phyloP scores from a whole-genome alignment of 2,888 invertebrate genomes.

The Zonitis immaculata region DNA sequence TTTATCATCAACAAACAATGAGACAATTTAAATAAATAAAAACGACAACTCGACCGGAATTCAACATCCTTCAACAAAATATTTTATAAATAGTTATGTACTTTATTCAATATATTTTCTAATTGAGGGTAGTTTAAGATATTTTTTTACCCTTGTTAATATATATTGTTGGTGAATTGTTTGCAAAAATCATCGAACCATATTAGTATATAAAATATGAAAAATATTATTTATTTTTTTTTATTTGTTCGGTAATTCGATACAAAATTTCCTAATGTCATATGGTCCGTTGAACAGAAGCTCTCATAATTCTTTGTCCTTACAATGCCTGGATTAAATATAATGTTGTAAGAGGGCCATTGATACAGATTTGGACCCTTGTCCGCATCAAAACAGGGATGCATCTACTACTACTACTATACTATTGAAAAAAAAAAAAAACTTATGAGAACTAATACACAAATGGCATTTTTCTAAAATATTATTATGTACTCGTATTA shows the following conservation, averaged over 20 bases:
- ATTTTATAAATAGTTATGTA: not conserved
- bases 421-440: too few relatives aligned
- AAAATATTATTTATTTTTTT: conserved; percentile 28
- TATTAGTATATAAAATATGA: conserved; percentile 20
- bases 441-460: conserved; percentile 22
- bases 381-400: conserved; percentile 40
- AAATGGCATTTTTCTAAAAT: conserved; percentile 37
- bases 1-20: conserved; percentile 11
- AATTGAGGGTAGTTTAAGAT: conserved; percentile 31
- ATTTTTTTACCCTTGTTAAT: conserved; percentile 22
- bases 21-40: conserved; percentile 13
- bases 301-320: conserved; percentile 44
- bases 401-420: conserved; percentile 25
- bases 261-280: conserved; percentile 42
- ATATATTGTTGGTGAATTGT: not conserved
- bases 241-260: conserved; percentile 39
- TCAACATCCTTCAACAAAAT: not conserved
- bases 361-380: conserved; percentile 40
- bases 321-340: conserved; percentile 38
- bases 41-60: not conserved
- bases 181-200: not conserved
- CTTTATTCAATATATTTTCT: not conserved
- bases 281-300: conserved; percentile 43
- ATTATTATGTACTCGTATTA: conserved; percentile 41
- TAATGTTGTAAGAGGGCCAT: conserved; percentile 39